A percentile compares a stretch with the other conserved stretches of the same genome.
phyloP scores from a whole-genome alignment of 2,888 invertebrate genomes.

The Clistopyga incitator region DNA sequence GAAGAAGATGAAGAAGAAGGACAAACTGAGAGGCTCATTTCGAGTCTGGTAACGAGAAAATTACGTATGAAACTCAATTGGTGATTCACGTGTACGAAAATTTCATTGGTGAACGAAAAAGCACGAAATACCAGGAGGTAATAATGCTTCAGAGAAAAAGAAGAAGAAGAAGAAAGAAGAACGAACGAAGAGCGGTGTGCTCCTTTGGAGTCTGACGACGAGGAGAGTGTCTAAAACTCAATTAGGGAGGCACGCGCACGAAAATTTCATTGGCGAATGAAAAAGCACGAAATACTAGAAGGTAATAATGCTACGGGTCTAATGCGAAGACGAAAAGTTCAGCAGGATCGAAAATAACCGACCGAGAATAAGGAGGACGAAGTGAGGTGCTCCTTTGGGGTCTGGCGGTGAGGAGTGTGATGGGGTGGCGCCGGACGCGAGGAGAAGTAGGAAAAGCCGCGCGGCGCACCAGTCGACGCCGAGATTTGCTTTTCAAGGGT shows the following conservation, averaged over 20 bases:
- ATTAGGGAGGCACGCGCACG: background rate
- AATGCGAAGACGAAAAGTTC: constrained; percentile 28
- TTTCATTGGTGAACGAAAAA: background rate
- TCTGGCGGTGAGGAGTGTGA: constrained; percentile 16
- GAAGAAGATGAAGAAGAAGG: constrained; percentile 14
- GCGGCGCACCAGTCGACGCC: constrained; percentile 55
- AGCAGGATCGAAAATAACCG: constrained; percentile 23
- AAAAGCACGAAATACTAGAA: background rate
- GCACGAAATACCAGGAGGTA: too few relatives aligned
- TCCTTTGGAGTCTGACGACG: too few relatives aligned
- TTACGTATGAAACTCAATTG: background rate
- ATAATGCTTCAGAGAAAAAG: too few relatives aligned
- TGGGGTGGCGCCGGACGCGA: constrained; percentile 25
- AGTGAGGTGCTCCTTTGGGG: constrained; percentile 1
- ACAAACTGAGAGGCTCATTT: background rate
- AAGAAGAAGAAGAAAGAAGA: too few relatives aligned
- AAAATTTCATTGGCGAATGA: constrained; percentile 23
- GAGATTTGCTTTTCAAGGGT: constrained; percentile 72
- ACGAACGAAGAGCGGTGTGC: too few relatives aligned
- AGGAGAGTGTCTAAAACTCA: too few relatives aligned
- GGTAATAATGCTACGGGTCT: constrained; percentile 10
- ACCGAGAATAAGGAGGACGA: constrained; percentile 16
- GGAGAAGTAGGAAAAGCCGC: constrained; percentile 36
- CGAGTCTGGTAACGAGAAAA: constrained; percentile 6
- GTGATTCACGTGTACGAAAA: background rate